Percentiles rank a stretch among this genome's conserved stretches.
phyloP scores from a whole-genome alignment of 1,140 invertebrate genomes.

The Lasioglossum albipes region DNA sequence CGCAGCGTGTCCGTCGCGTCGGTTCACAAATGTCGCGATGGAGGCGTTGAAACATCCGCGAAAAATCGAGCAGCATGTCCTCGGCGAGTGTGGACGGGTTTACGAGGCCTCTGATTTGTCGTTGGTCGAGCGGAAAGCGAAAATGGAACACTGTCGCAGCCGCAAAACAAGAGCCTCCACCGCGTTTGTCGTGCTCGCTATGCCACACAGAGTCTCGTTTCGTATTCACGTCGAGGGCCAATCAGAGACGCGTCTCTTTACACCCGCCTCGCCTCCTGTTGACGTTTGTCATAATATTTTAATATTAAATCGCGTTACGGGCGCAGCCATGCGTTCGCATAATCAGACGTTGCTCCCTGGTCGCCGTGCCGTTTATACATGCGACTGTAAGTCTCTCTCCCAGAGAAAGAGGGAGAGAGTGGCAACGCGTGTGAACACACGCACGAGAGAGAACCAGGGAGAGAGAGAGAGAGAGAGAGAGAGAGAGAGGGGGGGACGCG shows the following conservation, averaged over 20 bases:
- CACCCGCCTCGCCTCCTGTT: constrained; percentile 73
- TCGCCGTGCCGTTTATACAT: constrained; percentile 35
- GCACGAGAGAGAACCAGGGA: neutral
- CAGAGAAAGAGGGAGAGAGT: neutral
- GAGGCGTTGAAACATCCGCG: neutral
- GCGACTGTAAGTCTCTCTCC: constrained; percentile 49
- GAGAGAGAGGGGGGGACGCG: constrained; percentile 41
- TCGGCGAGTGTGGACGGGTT: neutral
- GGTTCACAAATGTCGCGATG: too few species aligned
- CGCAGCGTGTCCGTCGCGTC: too few species aligned
- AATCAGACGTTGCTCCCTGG: constrained; percentile 76
- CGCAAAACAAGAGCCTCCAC: constrained; percentile 49
- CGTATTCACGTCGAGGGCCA: constrained; percentile 78
- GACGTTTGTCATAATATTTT: constrained; percentile 82
- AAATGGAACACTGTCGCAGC: constrained; percentile 33
- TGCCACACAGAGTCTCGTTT: constrained; percentile 66
- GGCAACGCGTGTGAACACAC: constrained; percentile 21
- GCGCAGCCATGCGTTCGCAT: constrained; percentile 79
- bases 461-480: too few species aligned
- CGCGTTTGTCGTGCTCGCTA: constrained; percentile 13
- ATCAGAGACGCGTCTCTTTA: constrained; percentile 76
- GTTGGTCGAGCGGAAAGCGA: neutral
- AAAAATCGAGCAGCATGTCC: neutral
- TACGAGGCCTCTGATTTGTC: neutral
- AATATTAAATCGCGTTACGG: constrained; percentile 81